Percentiles rank a stretch among this genome's conserved stretches.
Conservation (phyloP, 1,140 invertebrate genomes). For the Drosophila tristis region DNA sequence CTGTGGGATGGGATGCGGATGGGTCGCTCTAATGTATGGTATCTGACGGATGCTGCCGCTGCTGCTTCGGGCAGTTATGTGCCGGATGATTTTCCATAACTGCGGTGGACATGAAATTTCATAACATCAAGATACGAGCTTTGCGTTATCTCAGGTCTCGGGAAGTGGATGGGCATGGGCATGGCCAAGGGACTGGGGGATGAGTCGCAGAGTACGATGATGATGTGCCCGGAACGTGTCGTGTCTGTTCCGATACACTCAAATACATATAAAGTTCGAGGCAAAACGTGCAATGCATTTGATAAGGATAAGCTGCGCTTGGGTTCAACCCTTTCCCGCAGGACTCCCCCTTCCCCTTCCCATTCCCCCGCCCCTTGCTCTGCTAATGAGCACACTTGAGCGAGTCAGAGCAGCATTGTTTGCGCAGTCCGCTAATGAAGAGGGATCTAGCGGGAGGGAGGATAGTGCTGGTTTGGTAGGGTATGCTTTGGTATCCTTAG, state of each 20-base stretch:
- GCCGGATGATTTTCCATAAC: slow-evolving; percentile 56
- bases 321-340: slow-evolving; percentile 41
- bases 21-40: neutral
- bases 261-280: slow-evolving; percentile 31
- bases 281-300: slow-evolving; percentile 61
- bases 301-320: slow-evolving; percentile 49
- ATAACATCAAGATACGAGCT: slow-evolving; percentile 79
- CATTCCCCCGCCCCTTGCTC: slow-evolving; percentile 1
- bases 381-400: slow-evolving; percentile 80
- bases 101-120: slow-evolving; percentile 58
- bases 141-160: slow-evolving; percentile 66
- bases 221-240: too few relatives aligned
- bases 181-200: neutral
- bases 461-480: neutral
- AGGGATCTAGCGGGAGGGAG: slow-evolving; percentile 16
- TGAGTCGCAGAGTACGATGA: neutral
- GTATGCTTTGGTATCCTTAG: slow-evolving; percentile 32
- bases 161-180: slow-evolving; percentile 8
- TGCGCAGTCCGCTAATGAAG: slow-evolving; percentile 71
- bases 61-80: slow-evolving; percentile 15
- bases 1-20: slow-evolving; percentile 13
- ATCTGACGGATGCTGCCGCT: slow-evolving; percentile 46
- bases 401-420: slow-evolving; percentile 67
- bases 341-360: neutral
- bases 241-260: too few relatives aligned